phyloP scores from a whole-genome alignment of 2,888 invertebrate species.

The Cataglyphis albicans region DNA sequence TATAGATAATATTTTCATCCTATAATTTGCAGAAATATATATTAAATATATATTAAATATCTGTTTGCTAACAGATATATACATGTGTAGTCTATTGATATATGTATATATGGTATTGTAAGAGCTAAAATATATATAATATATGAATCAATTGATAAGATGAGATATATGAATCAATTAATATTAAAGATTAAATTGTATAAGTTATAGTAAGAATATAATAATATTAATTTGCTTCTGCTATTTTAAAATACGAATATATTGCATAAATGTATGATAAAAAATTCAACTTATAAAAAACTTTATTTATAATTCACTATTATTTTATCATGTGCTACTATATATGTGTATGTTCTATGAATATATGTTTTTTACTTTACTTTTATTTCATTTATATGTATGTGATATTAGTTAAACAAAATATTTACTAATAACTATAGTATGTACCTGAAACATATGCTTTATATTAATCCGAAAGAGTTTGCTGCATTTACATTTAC shows the following conservation, averaged over 20 bases:
- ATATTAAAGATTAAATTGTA: conserved; percentile 33
- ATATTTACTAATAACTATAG: conserved; percentile 36
- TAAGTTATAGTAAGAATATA: not conserved
- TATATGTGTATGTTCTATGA: not conserved
- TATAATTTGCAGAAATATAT: conserved; percentile 24
- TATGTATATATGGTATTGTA: conserved; percentile 26
- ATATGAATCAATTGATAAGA: not conserved
- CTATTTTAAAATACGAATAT: conserved; percentile 13
- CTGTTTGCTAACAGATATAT: conserved; percentile 14
- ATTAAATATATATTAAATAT: conserved; percentile 21
- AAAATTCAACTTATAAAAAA: not conserved
- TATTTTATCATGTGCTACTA: not conserved
- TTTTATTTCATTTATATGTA: conserved; percentile 10
- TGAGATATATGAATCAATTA: not conserved
- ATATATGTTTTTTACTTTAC: conserved; percentile 1
- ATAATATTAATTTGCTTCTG: conserved; percentile 19
- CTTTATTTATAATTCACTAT: conserved; percentile 3
- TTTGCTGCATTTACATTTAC: not conserved
- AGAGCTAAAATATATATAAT: not conserved
- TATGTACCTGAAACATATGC: conserved; percentile 49
- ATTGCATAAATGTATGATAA: conserved; percentile 1
- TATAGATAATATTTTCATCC: conserved; percentile 5
- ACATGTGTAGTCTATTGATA: conserved; percentile 17
- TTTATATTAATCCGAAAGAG: conserved; percentile 36
- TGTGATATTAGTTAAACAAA: conserved; percentile 40